Percentiles rank a stretch among this genome's conserved stretches.
Conservation (phyloP, 2,113 vertebrate species). For the Balaeniceps rex region DNA sequence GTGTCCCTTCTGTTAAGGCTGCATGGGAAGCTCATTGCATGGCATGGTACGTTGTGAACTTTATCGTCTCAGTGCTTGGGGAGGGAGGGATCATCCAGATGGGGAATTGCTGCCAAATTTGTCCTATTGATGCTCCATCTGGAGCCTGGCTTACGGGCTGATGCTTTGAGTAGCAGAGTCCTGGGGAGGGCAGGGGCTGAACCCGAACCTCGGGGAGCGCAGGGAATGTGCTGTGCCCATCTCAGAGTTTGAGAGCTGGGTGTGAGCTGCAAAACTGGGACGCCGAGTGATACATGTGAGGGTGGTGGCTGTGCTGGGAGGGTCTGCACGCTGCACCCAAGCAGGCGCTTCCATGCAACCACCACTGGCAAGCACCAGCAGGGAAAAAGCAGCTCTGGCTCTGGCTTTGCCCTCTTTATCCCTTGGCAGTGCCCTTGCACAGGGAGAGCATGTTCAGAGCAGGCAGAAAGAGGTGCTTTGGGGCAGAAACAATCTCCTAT, state of each 20-base stretch:
- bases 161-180: background rate
- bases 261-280: background rate
- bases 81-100: background rate
- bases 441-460: background rate
- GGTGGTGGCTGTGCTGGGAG: background rate
- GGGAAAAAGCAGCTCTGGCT: background rate
- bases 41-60: background rate
- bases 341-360: background rate
- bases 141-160: background rate
- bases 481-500: background rate
- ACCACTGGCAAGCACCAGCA: background rate
- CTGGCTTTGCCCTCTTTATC: background rate
- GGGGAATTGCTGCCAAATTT: background rate
- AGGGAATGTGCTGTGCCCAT: background rate
- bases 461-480: background rate
- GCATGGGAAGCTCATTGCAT: background rate
- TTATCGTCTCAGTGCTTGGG: background rate
- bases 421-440: background rate
- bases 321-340: rapidly evolving
- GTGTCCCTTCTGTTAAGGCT: background rate
- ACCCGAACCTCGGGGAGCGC: background rate
- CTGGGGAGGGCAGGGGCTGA: background rate
- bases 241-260: background rate
- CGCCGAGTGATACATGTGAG: background rate
- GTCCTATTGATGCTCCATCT: background rate